A percentile compares a stretch with the other conserved stretches of the same genome.
These are phyloP conservation scores for Cryptocheilus praepositus DNA, from an alignment of 2,888 invertebrate genomes.

Conservation along the genomic window DNA sequence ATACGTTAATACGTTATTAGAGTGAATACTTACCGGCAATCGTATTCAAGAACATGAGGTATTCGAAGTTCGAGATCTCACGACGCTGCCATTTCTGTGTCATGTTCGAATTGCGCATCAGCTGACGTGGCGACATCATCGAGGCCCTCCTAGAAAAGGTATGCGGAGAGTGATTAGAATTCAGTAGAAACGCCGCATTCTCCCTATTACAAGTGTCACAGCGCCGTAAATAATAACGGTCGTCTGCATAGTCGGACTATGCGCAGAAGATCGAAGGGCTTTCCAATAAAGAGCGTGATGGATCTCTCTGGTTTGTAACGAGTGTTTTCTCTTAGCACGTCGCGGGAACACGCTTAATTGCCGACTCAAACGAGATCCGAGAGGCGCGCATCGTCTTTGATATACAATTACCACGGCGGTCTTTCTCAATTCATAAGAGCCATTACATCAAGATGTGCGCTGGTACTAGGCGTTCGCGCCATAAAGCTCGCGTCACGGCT, in stretches of 20 bases:
- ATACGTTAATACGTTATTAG: no score
- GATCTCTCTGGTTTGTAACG: neutral
- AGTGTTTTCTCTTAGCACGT: slow-evolving; percentile 4
- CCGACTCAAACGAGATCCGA: slow-evolving; percentile 22
- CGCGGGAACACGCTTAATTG: slow-evolving; percentile 15
- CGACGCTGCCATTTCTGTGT: slow-evolving; percentile 99
- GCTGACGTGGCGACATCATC: slow-evolving; percentile 98
- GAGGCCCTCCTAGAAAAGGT: slow-evolving; percentile 86
- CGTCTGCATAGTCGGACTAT: no score
- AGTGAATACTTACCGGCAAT: slow-evolving; percentile 88
- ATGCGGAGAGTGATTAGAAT: neutral
- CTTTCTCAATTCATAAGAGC: slow-evolving; percentile 48
- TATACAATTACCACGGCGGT: slow-evolving; percentile 50
- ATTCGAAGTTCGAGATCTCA: slow-evolving; percentile 99
- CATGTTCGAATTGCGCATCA: slow-evolving; percentile 99
- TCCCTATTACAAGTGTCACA: no score
- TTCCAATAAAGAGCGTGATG: neutral
- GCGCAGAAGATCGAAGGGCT: no score
- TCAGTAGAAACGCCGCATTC: no score
- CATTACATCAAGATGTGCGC: slow-evolving; percentile 48
- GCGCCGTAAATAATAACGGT: no score
- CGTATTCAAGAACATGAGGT: slow-evolving; percentile 99
- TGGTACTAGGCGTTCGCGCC: slow-evolving; percentile 48
- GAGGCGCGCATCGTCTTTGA: slow-evolving; percentile 26
- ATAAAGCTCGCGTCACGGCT: slow-evolving; percentile 54